Conservation (phyloP, 2,888 invertebrate species). For the Amaurobius ferox region DNA sequence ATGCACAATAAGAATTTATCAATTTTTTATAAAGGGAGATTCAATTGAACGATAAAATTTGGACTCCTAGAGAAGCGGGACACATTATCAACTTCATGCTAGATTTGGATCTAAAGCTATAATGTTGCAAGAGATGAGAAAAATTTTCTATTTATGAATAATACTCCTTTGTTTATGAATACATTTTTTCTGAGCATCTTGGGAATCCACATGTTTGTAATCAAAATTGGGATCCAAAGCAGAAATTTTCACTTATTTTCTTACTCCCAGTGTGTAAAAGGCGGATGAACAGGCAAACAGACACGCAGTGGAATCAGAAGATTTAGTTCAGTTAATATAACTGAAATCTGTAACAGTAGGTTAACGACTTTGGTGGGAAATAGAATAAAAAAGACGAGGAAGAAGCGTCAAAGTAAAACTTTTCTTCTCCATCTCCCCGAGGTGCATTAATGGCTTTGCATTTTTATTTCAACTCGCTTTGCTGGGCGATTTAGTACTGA, state of each 20-base stretch:
- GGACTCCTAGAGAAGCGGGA: too few relatives aligned
- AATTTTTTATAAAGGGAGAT: too few relatives aligned
- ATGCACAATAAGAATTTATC: too few relatives aligned
- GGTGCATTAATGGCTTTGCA: conserved; percentile 41
- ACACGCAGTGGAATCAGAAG: background rate
- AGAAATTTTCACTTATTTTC: background rate
- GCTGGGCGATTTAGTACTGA: conserved; percentile 32
- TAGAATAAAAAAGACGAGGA: background rate
- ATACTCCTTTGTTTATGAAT: background rate
- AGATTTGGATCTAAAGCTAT: too few relatives aligned
- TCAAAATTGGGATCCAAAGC: background rate
- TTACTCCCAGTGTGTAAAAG: background rate
- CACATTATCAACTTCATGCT: too few relatives aligned
- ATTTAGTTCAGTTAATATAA: conserved; percentile 25
- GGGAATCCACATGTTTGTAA: background rate
- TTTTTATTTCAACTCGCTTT: conserved; percentile 55
- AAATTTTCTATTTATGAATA: too few relatives aligned
- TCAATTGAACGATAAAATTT: too few relatives aligned
- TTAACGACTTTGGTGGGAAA: conserved; percentile 7
- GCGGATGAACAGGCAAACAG: background rate
- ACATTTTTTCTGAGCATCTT: background rate
- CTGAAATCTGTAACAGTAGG: conserved; percentile 34
- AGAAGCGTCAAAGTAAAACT: conserved; percentile 34
- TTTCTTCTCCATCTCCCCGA: conserved; percentile 25
- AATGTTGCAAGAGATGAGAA: too few relatives aligned